phyloP scores from a whole-genome alignment of 2,113 vertebrate species.

The Mobula hypostoma region DNA sequence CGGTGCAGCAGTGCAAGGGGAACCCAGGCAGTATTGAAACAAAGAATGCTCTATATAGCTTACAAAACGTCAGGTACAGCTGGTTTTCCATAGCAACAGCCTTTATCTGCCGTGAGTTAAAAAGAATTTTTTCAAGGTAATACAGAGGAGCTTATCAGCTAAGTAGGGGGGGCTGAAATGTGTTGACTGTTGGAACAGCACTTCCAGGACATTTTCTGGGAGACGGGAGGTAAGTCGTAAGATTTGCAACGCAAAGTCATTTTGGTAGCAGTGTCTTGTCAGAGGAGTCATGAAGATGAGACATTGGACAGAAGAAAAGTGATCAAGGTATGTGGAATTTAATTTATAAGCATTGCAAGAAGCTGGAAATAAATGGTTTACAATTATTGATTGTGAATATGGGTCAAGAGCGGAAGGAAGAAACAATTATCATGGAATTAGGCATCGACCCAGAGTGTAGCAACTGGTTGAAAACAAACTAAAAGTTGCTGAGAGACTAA shows the following conservation, averaged over 20 bases:
- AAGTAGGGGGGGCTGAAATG: too few relatives aligned
- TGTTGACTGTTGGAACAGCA: neutral
- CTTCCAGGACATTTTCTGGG: too few relatives aligned
- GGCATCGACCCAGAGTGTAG: neutral
- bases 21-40: neutral
- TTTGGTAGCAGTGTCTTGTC: neutral
- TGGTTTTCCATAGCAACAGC: slow-evolving; percentile 11
- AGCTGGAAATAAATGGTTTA: neutral
- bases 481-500: too few relatives aligned
- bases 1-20: neutral
- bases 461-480: too few relatives aligned
- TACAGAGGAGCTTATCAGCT: neutral
- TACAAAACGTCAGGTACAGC: neutral
- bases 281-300: neutral
- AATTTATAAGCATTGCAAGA: neutral
- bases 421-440: neutral
- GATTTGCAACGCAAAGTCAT: neutral
- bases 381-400: neutral
- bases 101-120: neutral
- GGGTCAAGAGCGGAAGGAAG: neutral
- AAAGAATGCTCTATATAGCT: slow-evolving; percentile 19
- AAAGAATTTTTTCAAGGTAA: neutral
- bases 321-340: neutral
- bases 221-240: neutral
- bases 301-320: neutral